These are phyloP conservation scores for Drosophila meridiana DNA, from an alignment of 2,888 invertebrate species.

Conservation along the genomic window DNA sequence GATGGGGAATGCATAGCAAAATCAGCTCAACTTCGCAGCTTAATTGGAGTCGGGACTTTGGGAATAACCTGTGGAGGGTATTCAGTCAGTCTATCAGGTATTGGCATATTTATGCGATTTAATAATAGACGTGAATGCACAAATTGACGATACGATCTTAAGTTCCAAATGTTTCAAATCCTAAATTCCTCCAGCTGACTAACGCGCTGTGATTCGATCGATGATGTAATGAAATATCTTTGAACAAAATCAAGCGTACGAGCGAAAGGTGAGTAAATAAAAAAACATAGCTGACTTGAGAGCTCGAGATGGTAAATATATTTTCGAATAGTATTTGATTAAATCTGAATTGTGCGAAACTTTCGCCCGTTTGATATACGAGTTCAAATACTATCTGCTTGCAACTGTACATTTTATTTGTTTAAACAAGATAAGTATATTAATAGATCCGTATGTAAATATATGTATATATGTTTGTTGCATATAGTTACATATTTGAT, in stretches of 20 bases:
- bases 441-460: background rate
- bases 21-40: constrained; percentile 21
- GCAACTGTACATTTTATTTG: background rate
- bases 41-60: constrained; percentile 19
- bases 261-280: background rate
- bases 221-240: constrained; percentile 4
- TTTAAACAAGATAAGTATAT: background rate
- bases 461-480: background rate
- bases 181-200: background rate
- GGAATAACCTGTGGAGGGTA: constrained; percentile 2
- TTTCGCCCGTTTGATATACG: background rate
- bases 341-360: background rate
- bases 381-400: background rate
- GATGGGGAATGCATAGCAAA: constrained; percentile 24
- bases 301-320: background rate
- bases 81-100: background rate
- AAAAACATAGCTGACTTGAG: background rate
- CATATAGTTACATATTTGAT: too few species aligned
- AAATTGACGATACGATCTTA: background rate
- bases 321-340: background rate
- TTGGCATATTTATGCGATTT: background rate
- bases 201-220: background rate
- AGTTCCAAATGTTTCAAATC: background rate
- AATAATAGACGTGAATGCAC: background rate
- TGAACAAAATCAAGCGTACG: too few species aligned